Percentiles rank a stretch among this genome's conserved stretches.
phyloP scores from a whole-genome alignment of 2,888 invertebrate genomes.

The Achlya flavicornis region DNA sequence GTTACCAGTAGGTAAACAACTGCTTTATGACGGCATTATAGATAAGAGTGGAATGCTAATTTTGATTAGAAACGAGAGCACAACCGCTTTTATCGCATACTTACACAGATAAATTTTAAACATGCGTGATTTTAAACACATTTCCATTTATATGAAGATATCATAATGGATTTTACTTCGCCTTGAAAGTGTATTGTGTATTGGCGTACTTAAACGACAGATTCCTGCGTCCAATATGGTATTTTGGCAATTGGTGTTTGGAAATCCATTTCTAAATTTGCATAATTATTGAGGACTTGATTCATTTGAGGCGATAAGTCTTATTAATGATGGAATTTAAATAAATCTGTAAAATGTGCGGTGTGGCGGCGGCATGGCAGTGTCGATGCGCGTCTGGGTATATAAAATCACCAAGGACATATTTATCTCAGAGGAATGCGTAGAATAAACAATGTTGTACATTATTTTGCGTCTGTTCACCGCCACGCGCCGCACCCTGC shows the following conservation, averaged over 20 bases:
- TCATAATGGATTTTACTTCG: constrained; percentile 30
- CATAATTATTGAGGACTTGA: background rate
- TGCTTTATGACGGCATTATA: constrained; percentile 58
- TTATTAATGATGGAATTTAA: constrained; percentile 56
- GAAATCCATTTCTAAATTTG: constrained; percentile 14
- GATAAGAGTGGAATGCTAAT: constrained; percentile 78
- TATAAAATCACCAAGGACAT: constrained; percentile 79
- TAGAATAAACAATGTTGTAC: constrained; percentile 76
- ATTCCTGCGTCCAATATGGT: background rate
- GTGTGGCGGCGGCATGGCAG: constrained; percentile 34
- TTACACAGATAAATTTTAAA: constrained; percentile 70
- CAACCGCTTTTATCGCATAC: constrained; percentile 67
- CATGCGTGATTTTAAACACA: constrained; percentile 66
- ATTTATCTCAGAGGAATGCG: constrained; percentile 80
- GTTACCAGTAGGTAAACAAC: constrained; percentile 60
- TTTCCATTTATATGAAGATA: constrained; percentile 51
- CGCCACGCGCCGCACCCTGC: constrained; percentile 61
- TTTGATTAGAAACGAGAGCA: constrained; percentile 78
- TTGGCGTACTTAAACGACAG: background rate
- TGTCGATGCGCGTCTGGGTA: constrained; percentile 56
- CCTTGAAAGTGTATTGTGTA: constrained; percentile 14
- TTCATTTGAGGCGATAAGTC: background rate
- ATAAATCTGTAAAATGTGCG: constrained; percentile 53
- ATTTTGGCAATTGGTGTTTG: constrained; percentile 6
- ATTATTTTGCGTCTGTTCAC: constrained; percentile 59